Evolutionary conservation across 2,797 vertebrate species (phyloP).

Genomic region (Vireo griseus): DNA sequence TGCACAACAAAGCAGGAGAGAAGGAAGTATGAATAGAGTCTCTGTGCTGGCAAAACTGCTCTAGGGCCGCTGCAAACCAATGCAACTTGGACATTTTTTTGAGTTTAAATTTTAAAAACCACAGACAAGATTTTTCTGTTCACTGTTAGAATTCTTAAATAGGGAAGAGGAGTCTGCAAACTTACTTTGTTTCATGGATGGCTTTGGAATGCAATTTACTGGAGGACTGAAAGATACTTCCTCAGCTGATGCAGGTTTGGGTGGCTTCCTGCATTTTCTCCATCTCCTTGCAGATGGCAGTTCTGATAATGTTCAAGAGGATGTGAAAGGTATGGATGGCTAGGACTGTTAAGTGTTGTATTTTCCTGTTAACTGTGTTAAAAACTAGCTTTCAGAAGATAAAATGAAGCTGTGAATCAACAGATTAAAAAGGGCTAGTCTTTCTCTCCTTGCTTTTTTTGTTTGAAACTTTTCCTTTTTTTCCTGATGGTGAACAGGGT

Average conservation of each 20-base stretch:
- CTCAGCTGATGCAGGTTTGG: neutral
- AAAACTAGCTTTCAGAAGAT: neutral
- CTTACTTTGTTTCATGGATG: neutral
- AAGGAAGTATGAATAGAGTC: neutral
- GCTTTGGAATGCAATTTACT: neutral
- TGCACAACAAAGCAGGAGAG: neutral
- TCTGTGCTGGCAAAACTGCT: neutral
- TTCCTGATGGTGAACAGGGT: slow-evolving; percentile 71
- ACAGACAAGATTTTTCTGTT: neutral
- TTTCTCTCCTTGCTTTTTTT: neutral
- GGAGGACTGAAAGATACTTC: neutral
- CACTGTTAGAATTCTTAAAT: neutral
- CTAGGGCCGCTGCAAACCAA: neutral
- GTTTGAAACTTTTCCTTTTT: neutral
- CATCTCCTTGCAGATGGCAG: neutral
- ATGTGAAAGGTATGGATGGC: neutral
- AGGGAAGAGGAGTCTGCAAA: neutral
- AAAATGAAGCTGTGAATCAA: neutral
- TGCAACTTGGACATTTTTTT: neutral
- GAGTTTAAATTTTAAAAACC: neutral
- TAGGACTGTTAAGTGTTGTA: neutral
- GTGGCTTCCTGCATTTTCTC: neutral
- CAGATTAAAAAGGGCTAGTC: neutral
- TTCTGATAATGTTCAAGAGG: neutral
- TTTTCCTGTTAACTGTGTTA: neutral